Evolutionary conservation across 2,113 vertebrate genomes (phyloP).

Genomic region (Myotis brandtii): DNA sequence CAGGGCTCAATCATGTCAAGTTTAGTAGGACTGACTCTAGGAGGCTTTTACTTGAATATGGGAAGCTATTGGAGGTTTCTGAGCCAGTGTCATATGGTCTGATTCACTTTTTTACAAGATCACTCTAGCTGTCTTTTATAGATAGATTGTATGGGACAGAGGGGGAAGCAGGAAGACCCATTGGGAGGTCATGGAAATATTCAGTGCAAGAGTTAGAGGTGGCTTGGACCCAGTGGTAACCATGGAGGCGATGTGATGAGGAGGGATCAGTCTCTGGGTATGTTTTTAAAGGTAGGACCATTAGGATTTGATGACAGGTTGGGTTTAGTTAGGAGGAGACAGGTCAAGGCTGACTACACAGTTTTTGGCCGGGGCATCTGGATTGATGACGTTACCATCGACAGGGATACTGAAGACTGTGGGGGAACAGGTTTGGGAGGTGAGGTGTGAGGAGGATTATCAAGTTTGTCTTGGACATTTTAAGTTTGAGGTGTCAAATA

Average conservation of each 20-base stretch:
- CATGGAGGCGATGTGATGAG: not conserved
- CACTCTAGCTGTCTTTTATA: not conserved
- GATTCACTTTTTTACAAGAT: not conserved
- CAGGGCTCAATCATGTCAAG: not conserved
- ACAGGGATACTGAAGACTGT: not conserved
- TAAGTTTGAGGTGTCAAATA: not conserved
- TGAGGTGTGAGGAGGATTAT: not conserved
- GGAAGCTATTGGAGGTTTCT: not conserved
- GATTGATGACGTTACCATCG: not conserved
- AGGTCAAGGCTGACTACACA: not conserved
- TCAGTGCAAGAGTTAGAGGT: not conserved
- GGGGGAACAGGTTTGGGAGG: not conserved
- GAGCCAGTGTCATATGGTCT: not conserved
- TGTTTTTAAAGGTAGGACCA: not conserved
- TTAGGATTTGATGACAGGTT: not conserved
- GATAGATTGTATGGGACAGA: not conserved
- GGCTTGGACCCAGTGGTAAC: not conserved
- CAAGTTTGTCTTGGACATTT: not conserved
- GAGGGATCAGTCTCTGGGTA: not conserved
- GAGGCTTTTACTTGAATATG: not conserved
- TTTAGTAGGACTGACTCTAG: not conserved
- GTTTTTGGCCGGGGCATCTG: not conserved
- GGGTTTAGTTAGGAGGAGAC: not conserved
- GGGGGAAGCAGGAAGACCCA: not conserved
- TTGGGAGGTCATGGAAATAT: not conserved